Percentiles rank a stretch among this genome's conserved stretches.
Conservation (phyloP, 2,797 vertebrate species). For the Cygnus olor region DNA sequence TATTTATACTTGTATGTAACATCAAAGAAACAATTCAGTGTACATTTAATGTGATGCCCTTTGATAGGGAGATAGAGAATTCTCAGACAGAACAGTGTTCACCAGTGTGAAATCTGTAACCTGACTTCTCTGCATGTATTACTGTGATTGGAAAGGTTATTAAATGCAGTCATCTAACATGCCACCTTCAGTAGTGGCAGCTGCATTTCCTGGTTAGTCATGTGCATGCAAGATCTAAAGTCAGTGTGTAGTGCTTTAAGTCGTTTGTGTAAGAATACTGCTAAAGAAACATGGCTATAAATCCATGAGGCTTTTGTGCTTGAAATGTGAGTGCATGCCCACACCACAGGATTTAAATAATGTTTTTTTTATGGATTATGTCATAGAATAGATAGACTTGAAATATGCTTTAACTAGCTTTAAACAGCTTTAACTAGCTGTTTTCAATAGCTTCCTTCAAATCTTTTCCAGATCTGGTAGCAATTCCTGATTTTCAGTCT, state of each 20-base stretch:
- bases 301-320: neutral
- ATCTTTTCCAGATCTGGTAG: constrained; percentile 88
- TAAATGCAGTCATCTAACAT: neutral
- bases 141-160: neutral
- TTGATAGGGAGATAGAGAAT: neutral
- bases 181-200: neutral
- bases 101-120: neutral
- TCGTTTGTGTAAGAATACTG: neutral
- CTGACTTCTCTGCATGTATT: neutral
- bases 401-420: neutral
- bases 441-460: constrained; percentile 1
- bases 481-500: constrained; percentile 93
- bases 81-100: neutral
- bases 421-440: neutral
- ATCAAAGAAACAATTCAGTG: neutral
- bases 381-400: neutral
- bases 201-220: neutral
- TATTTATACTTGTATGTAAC: neutral
- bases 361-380: neutral
- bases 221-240: neutral
- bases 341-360: neutral
- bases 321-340: neutral
- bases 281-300: neutral
- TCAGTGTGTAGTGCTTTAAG: neutral
- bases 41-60: neutral